A percentile compares a stretch with the other conserved stretches of the same genome.
These are phyloP conservation scores for Gasterosteus aculeatus DNA, from an alignment of 2,113 vertebrate species.

Conservation along the genomic window DNA sequence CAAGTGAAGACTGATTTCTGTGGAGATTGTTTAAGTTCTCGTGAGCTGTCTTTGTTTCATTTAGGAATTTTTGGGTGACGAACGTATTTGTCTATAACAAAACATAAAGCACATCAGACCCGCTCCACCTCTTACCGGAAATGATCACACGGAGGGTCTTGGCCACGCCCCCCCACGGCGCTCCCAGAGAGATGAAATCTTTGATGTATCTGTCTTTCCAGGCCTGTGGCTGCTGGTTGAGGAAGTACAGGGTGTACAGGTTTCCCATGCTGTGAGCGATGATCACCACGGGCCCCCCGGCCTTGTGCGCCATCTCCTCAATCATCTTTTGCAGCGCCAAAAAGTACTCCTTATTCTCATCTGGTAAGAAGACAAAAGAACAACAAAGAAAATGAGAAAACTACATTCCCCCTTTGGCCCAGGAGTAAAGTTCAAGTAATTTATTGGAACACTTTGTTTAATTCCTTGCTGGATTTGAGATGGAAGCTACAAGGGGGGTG, in stretches of 20 bases:
- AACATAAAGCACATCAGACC: background rate
- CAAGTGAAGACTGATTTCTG: too few relatives aligned
- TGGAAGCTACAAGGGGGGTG: background rate
- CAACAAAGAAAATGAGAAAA: background rate
- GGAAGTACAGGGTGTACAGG: conserved; percentile 96
- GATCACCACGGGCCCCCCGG: conserved; percentile 89
- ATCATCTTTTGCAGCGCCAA: conserved; percentile 90
- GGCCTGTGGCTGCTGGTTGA: conserved; percentile 90
- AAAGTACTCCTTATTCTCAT: conserved; percentile 94
- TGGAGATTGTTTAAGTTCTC: too few relatives aligned
- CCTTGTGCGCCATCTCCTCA: conserved; percentile 89
- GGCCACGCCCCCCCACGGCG: conserved; percentile 95
- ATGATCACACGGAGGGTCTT: conserved; percentile 94
- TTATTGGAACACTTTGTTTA: background rate
- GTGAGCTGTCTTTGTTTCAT: too few relatives aligned
- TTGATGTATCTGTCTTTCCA: conserved; percentile 96
- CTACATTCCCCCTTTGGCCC: background rate
- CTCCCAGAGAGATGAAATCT: conserved; percentile 88
- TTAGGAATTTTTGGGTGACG: background rate
- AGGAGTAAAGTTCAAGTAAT: too few relatives aligned
- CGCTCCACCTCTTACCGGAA: conserved; percentile 82
- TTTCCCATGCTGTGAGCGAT: conserved; percentile 99
- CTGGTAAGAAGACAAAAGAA: conserved; percentile 69
- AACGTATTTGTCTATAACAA: background rate
- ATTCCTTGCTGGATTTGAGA: background rate